Base-by-base conservation (phyloP, 2,888 invertebrate genomes). In the Dicycla oo region DNA sequence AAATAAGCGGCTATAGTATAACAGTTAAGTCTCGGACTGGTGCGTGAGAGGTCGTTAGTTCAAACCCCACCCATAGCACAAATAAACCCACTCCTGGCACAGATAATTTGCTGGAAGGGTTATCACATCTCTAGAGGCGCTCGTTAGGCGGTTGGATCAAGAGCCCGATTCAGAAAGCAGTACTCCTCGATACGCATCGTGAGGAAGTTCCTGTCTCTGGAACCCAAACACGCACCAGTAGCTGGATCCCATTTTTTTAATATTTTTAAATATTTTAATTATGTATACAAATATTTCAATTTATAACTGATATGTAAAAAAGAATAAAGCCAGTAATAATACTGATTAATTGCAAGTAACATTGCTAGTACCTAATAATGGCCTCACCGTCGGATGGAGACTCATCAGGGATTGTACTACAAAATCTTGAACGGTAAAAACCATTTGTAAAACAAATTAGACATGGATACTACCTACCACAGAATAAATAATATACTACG, bases 11-110 rank as follows among this genome's bases (percentile, higher is more conserved):
- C 3, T 11, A 34, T 11, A 40, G 11, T 7, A 0, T 51, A 47
- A 56, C 30, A 18, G 38, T n/a, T 26, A 2, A 34, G n/a, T 34
- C 13, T n/a, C 1, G 13, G 47, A 40, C 15, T 74, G 11, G 34
- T 30, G 53, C 13, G 26, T n/a, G n/a, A 62, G n/a, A 54, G 63
- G 71, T 45, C 34, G 45, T n/a, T 45, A 71, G 38, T 54, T 72
- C 53, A 26, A 54, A 20, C n/a, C 26, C 6, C 18, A 7, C 3
- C 15, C 13, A 13, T 23, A 1, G 13, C 7, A 3, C 6, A n/a
- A 56, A 20, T 0, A 53, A 68, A 43, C 15, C 11, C 1, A 66
- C 18, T 66, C 2, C 10, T 23, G 30, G 20, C 3, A 34, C 15
- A 15, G 30, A 20, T 13, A 3, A 23, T 43, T 23, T 23, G 1